Conservation (phyloP, 2,888 invertebrate species). For the Griposia aprilina region DNA sequence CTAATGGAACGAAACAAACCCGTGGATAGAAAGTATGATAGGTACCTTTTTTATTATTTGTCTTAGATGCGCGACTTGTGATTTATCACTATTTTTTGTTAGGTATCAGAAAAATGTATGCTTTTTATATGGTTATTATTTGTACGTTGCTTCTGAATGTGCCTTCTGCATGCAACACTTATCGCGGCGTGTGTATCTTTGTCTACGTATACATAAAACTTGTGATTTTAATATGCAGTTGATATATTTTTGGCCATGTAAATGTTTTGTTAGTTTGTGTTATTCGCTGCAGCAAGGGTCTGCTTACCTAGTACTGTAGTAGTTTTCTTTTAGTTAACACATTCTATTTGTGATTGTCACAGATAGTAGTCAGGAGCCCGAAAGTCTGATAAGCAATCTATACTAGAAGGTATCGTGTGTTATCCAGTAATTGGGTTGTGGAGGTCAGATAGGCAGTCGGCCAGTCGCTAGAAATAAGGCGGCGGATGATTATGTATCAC, state of each 20-base stretch:
- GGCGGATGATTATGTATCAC: not conserved
- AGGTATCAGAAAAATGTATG: no score
- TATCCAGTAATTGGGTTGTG: not conserved
- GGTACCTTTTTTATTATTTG: not conserved
- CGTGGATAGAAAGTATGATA: not conserved
- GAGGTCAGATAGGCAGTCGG: not conserved
- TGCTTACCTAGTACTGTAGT: not conserved
- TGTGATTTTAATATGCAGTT: not conserved
- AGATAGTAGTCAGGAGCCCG: not conserved
- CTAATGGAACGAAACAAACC: slow-evolving; percentile 1
- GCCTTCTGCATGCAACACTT: not conserved
- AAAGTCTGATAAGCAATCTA: not conserved
- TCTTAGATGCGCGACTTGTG: slow-evolving; percentile 2
- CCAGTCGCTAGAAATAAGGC: not conserved
- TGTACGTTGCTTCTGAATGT: not conserved
- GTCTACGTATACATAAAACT: not conserved
- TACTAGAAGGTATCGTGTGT: not conserved
- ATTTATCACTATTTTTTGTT: no score
- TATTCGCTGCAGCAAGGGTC: not conserved
- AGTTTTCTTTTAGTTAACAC: not conserved
- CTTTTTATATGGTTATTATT: not conserved
- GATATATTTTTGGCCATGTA: not conserved
- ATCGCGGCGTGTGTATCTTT: not conserved
- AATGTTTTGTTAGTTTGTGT: not conserved
- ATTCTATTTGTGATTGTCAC: not conserved